Evolutionary conservation across 2,797 vertebrate genomes (phyloP), one percentile per base, ranked within the genome.

Genomic region (Labroides dimidiatus): DNA sequence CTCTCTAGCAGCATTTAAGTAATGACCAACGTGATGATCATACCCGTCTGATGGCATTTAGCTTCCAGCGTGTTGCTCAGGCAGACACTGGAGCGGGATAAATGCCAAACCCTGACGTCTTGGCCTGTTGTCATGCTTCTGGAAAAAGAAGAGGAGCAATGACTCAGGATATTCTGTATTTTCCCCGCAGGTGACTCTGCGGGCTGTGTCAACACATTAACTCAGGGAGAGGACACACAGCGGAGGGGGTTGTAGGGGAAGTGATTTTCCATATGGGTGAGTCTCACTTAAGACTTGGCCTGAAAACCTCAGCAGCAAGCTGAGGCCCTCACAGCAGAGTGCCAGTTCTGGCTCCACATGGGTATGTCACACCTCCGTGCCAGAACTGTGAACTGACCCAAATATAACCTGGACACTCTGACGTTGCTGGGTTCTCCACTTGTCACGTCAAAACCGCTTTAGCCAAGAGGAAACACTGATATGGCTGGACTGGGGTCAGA

Each of bases 281-380:
- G 60, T 82, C 43, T 64, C 68, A 64, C 83, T 78, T 82, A 47
- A 73, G 75, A 76, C 62, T 62, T 59, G 63, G 60, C 47, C 69
- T 75, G 54, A 75, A 78, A 69, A 42, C 57, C 45, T 65, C 23
- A 60, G 78, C 65, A 33, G 78, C 73, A 17, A 48, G 78, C 64
- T 55, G 74, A 81, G 80, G 64, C 23, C n/a, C 82, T 92, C 80
- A 4, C 91, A 87, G 80, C 85, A 7, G 69, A 9, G 45, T 86
- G 88, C 75, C 67, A 83, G 23, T 75, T 92, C 75, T 89, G 89
- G 87, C 86, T 75, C 74, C 42, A 49, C 10, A 64, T 17, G 76
- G 64, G 79, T 69, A 90, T 88, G 78, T 90, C 77, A 84, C 87
- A 89, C 83, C 82, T 86, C 76, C 6, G 69, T 75, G 82, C 49